A percentile compares a stretch with the other conserved stretches of the same genome.
These are phyloP conservation scores for Epizoanthus fatuus DNA, from an alignment of 92 coral and sea anemone genomes.

Conservation along the genomic window DNA sequence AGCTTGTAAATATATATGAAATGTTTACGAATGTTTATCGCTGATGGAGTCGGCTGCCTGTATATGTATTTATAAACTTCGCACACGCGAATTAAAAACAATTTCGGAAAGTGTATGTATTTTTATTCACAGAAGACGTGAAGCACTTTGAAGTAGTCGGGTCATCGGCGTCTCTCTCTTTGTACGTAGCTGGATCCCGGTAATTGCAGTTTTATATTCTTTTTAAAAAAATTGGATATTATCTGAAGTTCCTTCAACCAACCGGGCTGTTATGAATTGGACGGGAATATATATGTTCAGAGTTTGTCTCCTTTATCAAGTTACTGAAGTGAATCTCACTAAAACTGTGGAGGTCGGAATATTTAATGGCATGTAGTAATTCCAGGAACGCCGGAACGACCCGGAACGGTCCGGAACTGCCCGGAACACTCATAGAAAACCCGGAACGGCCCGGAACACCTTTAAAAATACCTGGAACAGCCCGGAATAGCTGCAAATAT, in stretches of 20 bases:
- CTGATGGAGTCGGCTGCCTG: background rate
- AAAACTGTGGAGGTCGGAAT: too few species aligned
- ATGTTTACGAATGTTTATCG: conserved; percentile 8
- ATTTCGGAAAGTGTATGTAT: background rate
- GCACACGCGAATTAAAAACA: background rate
- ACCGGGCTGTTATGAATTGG: background rate
- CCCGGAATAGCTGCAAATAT: too few species aligned
- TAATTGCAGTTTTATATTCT: background rate
- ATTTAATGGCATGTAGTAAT: too few species aligned
- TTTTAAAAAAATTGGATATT: background rate
- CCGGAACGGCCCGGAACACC: too few species aligned
- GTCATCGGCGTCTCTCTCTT: background rate
- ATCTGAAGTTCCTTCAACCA: background rate
- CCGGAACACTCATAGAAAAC: too few species aligned
- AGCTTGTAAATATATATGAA: background rate
- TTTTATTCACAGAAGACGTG: background rate
- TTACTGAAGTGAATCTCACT: too few species aligned
- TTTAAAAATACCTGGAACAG: too few species aligned
- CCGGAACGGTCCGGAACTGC: too few species aligned
- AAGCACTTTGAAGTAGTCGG: background rate
- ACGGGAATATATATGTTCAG: too few species aligned
- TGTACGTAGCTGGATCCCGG: background rate
- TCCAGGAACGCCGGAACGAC: too few species aligned
- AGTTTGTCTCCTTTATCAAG: too few species aligned
- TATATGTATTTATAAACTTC: background rate